Evolutionary conservation across 2,797 vertebrate species (phyloP).

Genomic region (Alfaro cultratus): DNA sequence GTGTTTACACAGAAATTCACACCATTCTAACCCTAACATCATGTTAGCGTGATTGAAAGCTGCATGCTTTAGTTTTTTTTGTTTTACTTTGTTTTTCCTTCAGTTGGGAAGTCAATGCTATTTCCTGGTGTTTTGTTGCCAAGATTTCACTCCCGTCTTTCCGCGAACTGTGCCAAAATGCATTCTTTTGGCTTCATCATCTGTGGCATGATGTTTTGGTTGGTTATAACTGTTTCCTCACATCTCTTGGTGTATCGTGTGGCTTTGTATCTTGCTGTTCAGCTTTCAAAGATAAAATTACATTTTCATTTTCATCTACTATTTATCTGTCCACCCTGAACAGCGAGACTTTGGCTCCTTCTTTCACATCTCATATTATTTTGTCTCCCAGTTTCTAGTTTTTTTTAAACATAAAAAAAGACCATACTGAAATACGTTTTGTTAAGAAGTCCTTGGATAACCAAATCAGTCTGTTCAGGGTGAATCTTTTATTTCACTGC

Average conservation of each 20-base stretch:
- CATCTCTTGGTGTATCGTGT: conserved; percentile 38
- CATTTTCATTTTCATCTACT: conserved; percentile 89
- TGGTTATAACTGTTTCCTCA: conserved; percentile 78
- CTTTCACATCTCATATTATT: not conserved
- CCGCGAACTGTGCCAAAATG: conserved; percentile 75
- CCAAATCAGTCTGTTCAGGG: conserved; percentile 18
- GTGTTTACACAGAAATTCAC: conserved; percentile 98
- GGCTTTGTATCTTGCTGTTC: conserved; percentile 64
- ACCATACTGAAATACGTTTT: conserved; percentile 79
- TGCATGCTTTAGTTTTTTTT: conserved; percentile 81
- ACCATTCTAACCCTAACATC: conserved; percentile 88
- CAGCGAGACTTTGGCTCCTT: conserved; percentile 18
- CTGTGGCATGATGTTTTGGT: conserved; percentile 93
- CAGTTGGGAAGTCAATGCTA: conserved; percentile 52
- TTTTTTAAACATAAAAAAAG: not conserved
- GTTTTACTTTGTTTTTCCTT: conserved; percentile 26
- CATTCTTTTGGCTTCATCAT: conserved; percentile 89
- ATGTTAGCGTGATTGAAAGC: conserved; percentile 79
- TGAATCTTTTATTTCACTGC: conserved; percentile 73
- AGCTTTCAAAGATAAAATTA: conserved; percentile 82
- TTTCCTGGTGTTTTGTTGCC: conserved; percentile 61
- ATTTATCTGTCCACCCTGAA: not conserved
- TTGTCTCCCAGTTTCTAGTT: not conserved
- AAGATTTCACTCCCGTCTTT: conserved; percentile 70
- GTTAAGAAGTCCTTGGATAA: conserved; percentile 57